Evolutionary conservation across 2,888 invertebrate species (phyloP), one percentile per base, ranked within the genome.

Genomic region (Xylophagus ater): DNA sequence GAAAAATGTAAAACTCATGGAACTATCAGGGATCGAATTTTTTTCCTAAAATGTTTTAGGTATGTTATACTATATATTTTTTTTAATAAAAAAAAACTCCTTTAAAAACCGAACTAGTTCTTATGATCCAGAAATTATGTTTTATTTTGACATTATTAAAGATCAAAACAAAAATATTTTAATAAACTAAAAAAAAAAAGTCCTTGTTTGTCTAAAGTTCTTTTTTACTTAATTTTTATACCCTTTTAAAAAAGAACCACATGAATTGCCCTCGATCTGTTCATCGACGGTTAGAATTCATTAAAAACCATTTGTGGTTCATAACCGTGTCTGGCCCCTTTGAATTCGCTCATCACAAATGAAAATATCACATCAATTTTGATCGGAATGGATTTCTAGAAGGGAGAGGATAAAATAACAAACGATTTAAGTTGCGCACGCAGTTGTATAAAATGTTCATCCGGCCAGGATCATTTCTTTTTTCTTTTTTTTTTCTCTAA

Each of bases 71-170:
- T n/a, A n/a, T n/a, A n/a, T n/a, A n/a, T n/a, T n/a, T n/a, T n/a
- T n/a, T n/a, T n/a, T n/a, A n/a, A n/a, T n/a, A n/a, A n/a, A n/a
- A n/a, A n/a, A n/a, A n/a, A n/a, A n/a, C n/a, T n/a, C n/a, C n/a
- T n/a, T n/a, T n/a, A n/a, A n/a, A n/a, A n/a, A n/a, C n/a, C n/a
- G n/a, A n/a, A n/a, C n/a, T n/a, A n/a, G n/a, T n/a, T n/a, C n/a
- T n/a, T n/a, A 23, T 23, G n/a, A n/a, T n/a, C 23, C n/a, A 3
- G n/a, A 23, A 23, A 23, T 23, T 38, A 38, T 38, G 31, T 6
- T 17, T n/a, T 38, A 38, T 38, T 38, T 23, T 38, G 37, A 38
- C 37, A 23, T 23, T 23, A 10, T 23, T 10, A 9, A n/a, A n/a
- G n/a, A n/a, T n/a, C n/a, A n/a, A n/a, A n/a, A n/a, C n/a, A n/a